phyloP scores from a whole-genome alignment of 2,797 vertebrate genomes.

The Rhabdomys pumilio region DNA sequence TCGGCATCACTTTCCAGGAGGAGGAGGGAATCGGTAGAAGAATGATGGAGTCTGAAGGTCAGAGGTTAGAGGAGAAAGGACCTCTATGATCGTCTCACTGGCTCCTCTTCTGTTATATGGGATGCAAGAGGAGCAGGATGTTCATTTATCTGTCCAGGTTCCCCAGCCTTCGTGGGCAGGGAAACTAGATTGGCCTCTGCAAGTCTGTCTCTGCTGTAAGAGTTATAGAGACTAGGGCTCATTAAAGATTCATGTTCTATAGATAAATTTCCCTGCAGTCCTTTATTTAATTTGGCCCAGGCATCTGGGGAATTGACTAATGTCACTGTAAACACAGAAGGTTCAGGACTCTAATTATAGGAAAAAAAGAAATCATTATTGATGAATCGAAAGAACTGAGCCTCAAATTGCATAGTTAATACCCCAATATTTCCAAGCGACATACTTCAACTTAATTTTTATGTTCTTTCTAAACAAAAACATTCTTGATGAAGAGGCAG shows the following conservation, averaged over 20 bases:
- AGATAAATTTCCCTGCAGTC: slow-evolving; percentile 83
- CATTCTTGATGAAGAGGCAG: slow-evolving; percentile 50
- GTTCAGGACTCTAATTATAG: slow-evolving; percentile 70
- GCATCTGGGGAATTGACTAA: slow-evolving; percentile 80
- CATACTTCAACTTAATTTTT: slow-evolving; percentile 26
- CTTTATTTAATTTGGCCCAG: slow-evolving; percentile 84
- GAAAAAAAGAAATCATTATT: slow-evolving; percentile 75
- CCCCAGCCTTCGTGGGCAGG: neutral
- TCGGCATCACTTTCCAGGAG: neutral
- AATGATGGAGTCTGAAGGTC: slow-evolving; percentile 34
- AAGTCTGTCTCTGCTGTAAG: slow-evolving; percentile 38
- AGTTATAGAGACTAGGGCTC: slow-evolving; percentile 73
- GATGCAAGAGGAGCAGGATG: neutral
- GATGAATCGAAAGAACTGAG: slow-evolving; percentile 72
- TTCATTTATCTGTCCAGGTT: slow-evolving; percentile 34
- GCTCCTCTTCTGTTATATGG: neutral
- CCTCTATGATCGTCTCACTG: neutral
- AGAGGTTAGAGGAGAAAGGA: neutral
- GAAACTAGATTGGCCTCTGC: slow-evolving; percentile 37
- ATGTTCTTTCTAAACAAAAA: slow-evolving; percentile 49
- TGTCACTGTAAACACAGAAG: slow-evolving; percentile 80
- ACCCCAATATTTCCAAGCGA: slow-evolving; percentile 29
- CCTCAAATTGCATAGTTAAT: slow-evolving; percentile 29
- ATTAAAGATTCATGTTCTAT: slow-evolving; percentile 82
- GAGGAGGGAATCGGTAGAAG: slow-evolving; percentile 5